Conservation (phyloP, 2,888 invertebrate species). For the Formica aserva region DNA sequence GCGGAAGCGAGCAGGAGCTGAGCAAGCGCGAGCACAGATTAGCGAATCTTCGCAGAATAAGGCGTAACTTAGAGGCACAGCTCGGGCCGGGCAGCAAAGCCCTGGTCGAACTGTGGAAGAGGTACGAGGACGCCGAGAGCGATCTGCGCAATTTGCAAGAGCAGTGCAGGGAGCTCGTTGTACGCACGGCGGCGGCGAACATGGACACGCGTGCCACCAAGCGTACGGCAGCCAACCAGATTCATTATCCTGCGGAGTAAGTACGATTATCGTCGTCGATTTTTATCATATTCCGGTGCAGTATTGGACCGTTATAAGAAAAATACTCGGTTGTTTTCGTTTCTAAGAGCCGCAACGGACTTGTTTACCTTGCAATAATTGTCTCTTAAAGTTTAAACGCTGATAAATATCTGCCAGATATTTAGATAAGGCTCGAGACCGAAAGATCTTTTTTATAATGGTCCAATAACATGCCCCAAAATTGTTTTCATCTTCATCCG, state of each 20-base stretch:
- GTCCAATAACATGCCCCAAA: neutral
- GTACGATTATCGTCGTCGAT: conserved; percentile 14
- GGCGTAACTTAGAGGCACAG: conserved; percentile 89
- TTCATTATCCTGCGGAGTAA: conserved; percentile 65
- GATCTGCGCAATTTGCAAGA: conserved; percentile 90
- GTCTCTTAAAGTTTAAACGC: neutral
- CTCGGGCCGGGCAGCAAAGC: conserved; percentile 90
- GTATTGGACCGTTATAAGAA: neutral
- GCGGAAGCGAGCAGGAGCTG: conserved; percentile 90
- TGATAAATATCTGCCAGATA: neutral
- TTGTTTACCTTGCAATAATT: neutral
- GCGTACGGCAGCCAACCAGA: conserved; percentile 55
- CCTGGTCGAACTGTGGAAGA: conserved; percentile 89
- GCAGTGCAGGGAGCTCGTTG: conserved; percentile 90
- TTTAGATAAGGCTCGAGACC: neutral
- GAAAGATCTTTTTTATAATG: neutral
- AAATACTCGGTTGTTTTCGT: neutral
- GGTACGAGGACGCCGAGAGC: conserved; percentile 90
- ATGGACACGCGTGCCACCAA: conserved; percentile 81
- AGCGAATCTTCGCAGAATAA: conserved; percentile 89
- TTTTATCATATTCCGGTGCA: neutral
- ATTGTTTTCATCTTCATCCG: neutral
- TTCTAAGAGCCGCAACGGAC: neutral
- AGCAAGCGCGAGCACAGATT: conserved; percentile 90
- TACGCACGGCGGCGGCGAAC: conserved; percentile 87